These are phyloP conservation scores for Brachyhypopomus occidentalis DNA, from an alignment of 2,113 vertebrate species.

Conservation along the genomic window DNA sequence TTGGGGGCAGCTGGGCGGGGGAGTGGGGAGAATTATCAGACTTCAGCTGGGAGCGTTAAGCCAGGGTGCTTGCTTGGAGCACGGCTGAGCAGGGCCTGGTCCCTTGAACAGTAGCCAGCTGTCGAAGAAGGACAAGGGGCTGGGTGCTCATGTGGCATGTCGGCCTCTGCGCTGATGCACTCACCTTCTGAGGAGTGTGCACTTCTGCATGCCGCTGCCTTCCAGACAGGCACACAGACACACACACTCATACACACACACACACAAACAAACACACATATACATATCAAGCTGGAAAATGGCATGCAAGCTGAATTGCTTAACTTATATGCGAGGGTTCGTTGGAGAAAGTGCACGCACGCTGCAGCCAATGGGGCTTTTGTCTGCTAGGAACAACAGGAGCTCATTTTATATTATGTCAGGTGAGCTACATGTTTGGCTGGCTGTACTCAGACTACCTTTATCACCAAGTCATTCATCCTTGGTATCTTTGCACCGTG, in stretches of 20 bases:
- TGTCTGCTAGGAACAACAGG: not conserved
- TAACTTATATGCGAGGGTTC: not conserved
- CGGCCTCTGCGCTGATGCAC: conserved; percentile 25
- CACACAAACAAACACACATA: too few relatives aligned
- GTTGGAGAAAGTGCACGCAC: not conserved
- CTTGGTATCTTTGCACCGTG: conserved; percentile 19
- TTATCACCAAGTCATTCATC: conserved; percentile 28
- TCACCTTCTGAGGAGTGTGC: conserved; percentile 16
- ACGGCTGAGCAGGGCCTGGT: conserved; percentile 21
- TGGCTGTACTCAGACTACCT: conserved; percentile 22
- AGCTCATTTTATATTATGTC: conserved; percentile 39
- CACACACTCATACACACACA: too few relatives aligned
- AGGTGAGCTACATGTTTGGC: conserved; percentile 18
- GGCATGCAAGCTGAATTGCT: too few relatives aligned
- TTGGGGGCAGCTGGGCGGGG: not conserved
- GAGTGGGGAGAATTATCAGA: conserved; percentile 16
- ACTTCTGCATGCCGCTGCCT: not conserved
- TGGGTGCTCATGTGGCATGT: conserved; percentile 15
- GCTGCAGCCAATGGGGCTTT: conserved; percentile 31
- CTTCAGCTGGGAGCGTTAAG: conserved; percentile 20
- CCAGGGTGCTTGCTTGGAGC: conserved; percentile 14
- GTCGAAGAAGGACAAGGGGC: conserved; percentile 36
- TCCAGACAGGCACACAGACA: too few relatives aligned
- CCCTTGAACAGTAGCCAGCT: conserved; percentile 37
- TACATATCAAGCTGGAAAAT: too few relatives aligned